Evolutionary conservation across 2,888 invertebrate species (phyloP).

Genomic region (Diplolepis rosae): DNA sequence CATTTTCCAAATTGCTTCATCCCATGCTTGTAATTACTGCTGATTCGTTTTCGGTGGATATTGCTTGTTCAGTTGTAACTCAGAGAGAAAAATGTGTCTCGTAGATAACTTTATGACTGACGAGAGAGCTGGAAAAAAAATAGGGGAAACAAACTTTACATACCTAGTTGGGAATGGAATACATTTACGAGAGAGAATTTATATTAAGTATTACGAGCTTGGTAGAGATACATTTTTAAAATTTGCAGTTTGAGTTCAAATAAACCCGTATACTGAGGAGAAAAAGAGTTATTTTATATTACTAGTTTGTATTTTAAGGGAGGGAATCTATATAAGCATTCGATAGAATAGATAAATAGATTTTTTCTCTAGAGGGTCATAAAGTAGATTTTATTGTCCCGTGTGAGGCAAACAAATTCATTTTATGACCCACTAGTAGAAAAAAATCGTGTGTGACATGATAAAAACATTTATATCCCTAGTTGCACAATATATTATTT

Average conservation of each 20-base stretch:
- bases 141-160: constrained; percentile 8
- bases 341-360: too few relatives aligned
- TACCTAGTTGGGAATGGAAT: constrained; percentile 5
- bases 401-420: too few relatives aligned
- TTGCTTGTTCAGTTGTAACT: background rate
- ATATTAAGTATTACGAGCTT: constrained; percentile 15
- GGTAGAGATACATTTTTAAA: background rate
- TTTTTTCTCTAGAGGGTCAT: too few relatives aligned
- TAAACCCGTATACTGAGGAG: background rate
- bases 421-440: too few relatives aligned
- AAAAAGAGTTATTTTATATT: too few relatives aligned
- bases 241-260: background rate
- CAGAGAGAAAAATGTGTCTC: constrained; percentile 11
- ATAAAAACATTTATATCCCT: too few relatives aligned
- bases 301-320: too few relatives aligned
- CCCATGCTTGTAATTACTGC: constrained; percentile 29
- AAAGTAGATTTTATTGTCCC: too few relatives aligned
- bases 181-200: background rate
- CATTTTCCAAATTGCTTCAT: constrained; percentile 47
- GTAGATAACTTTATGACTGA: constrained; percentile 29
- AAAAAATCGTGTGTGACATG: too few relatives aligned
- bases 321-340: too few relatives aligned
- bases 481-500: too few relatives aligned
- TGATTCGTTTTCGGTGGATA: constrained; percentile 14
- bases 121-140: background rate